Evolutionary conservation across 2,888 invertebrate genomes (phyloP), one percentile per base, ranked within the genome.

Genomic region (Gortyna flavago): DNA sequence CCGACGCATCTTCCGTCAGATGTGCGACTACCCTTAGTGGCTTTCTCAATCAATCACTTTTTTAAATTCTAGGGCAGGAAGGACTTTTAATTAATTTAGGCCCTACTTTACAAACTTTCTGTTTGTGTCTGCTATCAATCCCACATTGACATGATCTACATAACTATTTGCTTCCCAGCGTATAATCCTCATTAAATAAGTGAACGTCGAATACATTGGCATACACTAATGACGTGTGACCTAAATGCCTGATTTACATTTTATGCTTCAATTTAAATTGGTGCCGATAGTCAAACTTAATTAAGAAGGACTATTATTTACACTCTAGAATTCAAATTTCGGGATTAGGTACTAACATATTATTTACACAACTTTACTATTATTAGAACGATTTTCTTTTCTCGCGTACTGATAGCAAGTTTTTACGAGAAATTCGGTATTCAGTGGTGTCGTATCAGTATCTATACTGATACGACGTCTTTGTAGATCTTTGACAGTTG

Each of bases 181-280:
- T 64, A 72, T 75, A 75, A 66, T 35, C 75, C 79, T 77, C 76
- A 67, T 77, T 85, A 80, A 85, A 67, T 78, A 85, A 85, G 85
- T 80, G 85, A 85, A 85, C 80, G 85, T 80, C 38, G 80, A 76
- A 79, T 79, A 66, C 32, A 79, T 80, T 85, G 85, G 75, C 80
- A 70, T 82, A 75, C 54, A 72, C 79, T 86, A 87, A 87, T 87
- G 77, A 85, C 67, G 78, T 81, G 85, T 85, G 87, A 83, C 85
- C 87, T 81, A 87, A 85, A 85, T 79, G 75, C 64, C 61, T 69
- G 64, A 51, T 83, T 85, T 80, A 77, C 69, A 79, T 77, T 79
- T 83, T 79, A 85, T 80, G 72, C 81, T 41, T 74, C 79, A 72
- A 78, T 85, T 82, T 87, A 86, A 87, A 83, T 76, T 72, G 67